Evolutionary conservation across 2,888 invertebrate species (phyloP).

Genomic region (Dolichopus griseipennis): DNA sequence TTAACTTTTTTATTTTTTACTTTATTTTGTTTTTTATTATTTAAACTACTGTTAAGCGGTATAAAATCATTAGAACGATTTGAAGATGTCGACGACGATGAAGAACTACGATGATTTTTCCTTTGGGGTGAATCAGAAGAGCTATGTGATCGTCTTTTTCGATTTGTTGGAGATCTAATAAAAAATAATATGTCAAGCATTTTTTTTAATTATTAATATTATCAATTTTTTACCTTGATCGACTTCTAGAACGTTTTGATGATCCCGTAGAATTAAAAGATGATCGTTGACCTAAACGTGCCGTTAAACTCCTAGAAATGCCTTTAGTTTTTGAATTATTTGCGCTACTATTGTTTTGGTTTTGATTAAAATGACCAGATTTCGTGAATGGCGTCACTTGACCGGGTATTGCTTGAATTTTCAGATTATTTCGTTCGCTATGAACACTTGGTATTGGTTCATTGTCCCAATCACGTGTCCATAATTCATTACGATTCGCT

Average conservation of each 20-base stretch:
- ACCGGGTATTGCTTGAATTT: constrained; percentile 43
- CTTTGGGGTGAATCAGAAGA: constrained; percentile 47
- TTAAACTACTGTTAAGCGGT: constrained; percentile 30
- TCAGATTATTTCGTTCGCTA: constrained; percentile 60
- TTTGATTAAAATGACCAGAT: constrained; percentile 27
- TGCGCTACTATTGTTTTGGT: constrained; percentile 26
- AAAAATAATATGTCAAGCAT: background rate
- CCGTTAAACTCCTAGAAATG: constrained; percentile 51
- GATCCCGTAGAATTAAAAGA: constrained; percentile 25
- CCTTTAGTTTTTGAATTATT: constrained; percentile 35
- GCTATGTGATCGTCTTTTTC: constrained; percentile 30
- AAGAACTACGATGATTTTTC: constrained; percentile 43
- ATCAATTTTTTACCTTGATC: constrained; percentile 26
- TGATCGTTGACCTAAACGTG: constrained; percentile 49
- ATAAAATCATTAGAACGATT: constrained; percentile 30
- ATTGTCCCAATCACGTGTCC: constrained; percentile 88
- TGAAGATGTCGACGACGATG: constrained; percentile 38
- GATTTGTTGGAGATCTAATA: constrained; percentile 25
- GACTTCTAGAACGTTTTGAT: constrained; percentile 33
- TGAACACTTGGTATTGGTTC: constrained; percentile 86
- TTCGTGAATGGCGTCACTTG: constrained; percentile 48
- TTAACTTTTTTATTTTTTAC: constrained; percentile 40
- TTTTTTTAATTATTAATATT: background rate
- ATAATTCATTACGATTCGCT: constrained; percentile 76
- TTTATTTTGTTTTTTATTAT: constrained; percentile 38